Evolutionary conservation across 1,140 invertebrate species (phyloP).

Genomic region (Heliconius himera): DNA sequence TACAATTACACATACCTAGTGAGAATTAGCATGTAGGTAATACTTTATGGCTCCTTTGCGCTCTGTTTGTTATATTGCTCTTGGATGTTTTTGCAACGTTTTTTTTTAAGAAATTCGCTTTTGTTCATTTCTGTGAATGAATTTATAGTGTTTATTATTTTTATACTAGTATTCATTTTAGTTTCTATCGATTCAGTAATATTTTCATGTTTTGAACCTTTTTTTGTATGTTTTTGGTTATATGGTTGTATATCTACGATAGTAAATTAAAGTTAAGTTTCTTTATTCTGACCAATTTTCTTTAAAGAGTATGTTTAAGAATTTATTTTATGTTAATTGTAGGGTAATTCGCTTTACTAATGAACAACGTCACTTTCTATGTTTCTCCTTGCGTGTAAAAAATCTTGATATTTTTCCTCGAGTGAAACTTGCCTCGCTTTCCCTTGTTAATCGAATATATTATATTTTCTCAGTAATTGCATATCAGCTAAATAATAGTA

Average conservation of each 20-base stretch:
- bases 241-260: not conserved
- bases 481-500: constrained; percentile 43
- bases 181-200: constrained; percentile 18
- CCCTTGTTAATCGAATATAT: constrained; percentile 70
- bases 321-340: constrained; percentile 27
- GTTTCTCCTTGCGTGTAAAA: constrained; percentile 77
- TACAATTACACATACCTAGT: constrained; percentile 64
- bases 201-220: not conserved
- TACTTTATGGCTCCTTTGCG: constrained; percentile 72
- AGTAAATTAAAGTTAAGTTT: not conserved
- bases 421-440: constrained; percentile 70
- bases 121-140: constrained; percentile 48
- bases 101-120: constrained; percentile 67
- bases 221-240: not conserved
- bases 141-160: constrained; percentile 26
- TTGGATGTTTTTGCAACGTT: constrained; percentile 69
- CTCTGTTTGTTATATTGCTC: constrained; percentile 70
- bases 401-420: constrained; percentile 77
- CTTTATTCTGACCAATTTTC: not conserved
- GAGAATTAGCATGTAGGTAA: constrained; percentile 79
- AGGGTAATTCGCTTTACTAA: constrained; percentile 37
- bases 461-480: constrained; percentile 60
- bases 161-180: constrained; percentile 9
- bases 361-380: constrained; percentile 52
- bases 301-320: not conserved